Conservation (phyloP, 2,113 vertebrate genomes). For the Gyps fulvus region DNA sequence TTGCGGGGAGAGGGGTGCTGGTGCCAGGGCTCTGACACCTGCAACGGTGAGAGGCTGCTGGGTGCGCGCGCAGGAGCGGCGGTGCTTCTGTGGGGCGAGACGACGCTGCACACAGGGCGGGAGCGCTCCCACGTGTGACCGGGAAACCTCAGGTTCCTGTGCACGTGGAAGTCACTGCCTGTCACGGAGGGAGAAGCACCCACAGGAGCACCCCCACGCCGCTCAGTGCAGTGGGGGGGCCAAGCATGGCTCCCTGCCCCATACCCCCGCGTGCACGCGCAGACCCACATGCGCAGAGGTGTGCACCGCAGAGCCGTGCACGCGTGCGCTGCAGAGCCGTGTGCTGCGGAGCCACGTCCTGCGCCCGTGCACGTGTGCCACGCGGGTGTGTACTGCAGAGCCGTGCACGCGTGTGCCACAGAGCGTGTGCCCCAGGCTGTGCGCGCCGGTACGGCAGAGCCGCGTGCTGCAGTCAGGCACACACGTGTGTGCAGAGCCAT, state of each 20-base stretch:
- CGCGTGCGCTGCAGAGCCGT: rapidly evolving
- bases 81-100: rapidly evolving
- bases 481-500: neutral
- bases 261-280: rapidly evolving
- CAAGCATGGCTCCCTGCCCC: neutral
- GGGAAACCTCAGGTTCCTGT: neutral
- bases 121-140: neutral
- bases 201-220: neutral
- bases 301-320: neutral
- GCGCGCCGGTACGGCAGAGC: neutral
- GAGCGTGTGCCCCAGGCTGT: neutral
- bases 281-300: neutral
- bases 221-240: neutral
- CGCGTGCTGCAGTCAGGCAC: neutral
- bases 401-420: rapidly evolving
- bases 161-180: neutral
- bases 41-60: neutral
- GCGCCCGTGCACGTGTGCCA: neutral
- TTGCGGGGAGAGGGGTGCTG: neutral
- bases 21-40: neutral
- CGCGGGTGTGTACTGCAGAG: neutral
- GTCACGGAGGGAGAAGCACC: neutral
- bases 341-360: neutral
- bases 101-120: neutral
- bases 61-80: rapidly evolving